These are phyloP conservation scores for Zoroaster sp. DNA, from an alignment of 53 echinoderm and acorn worm species.

Conservation along the genomic window DNA sequence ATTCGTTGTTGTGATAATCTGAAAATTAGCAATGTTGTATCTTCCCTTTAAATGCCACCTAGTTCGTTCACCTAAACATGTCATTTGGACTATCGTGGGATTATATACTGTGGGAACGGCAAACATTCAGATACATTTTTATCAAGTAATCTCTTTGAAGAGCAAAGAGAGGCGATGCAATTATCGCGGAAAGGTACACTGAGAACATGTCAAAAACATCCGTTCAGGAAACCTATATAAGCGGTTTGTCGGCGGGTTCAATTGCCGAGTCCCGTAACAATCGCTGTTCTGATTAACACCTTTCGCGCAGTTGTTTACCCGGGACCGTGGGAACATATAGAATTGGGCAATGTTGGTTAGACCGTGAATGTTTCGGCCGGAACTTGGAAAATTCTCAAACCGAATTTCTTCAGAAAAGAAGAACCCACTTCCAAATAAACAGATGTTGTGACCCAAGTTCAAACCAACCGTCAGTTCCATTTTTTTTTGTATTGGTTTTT, in stretches of 20 bases:
- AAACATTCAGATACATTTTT: background rate
- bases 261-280: background rate
- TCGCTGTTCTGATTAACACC: slow-evolving; percentile 9
- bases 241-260: background rate
- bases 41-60: too few species aligned
- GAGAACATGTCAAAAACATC: slow-evolving; percentile 27
- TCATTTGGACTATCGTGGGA: too few species aligned
- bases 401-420: background rate
- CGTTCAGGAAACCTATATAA: background rate
- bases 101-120: background rate
- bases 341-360: background rate
- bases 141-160: background rate
- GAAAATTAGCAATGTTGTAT: too few species aligned
- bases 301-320: background rate
- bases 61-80: too few species aligned
- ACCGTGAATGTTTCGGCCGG: background rate
- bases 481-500: too few species aligned
- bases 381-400: background rate
- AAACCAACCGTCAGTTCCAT: too few species aligned
- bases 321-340: background rate
- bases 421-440: too few species aligned
- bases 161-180: background rate
- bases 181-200: background rate
- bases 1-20: too few species aligned
- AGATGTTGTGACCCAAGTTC: too few species aligned